A percentile compares a stretch with the other conserved stretches of the same genome.
These are phyloP conservation scores for Amblyraja radiata DNA, from an alignment of 2,797 vertebrate genomes.

Conservation along the genomic window DNA sequence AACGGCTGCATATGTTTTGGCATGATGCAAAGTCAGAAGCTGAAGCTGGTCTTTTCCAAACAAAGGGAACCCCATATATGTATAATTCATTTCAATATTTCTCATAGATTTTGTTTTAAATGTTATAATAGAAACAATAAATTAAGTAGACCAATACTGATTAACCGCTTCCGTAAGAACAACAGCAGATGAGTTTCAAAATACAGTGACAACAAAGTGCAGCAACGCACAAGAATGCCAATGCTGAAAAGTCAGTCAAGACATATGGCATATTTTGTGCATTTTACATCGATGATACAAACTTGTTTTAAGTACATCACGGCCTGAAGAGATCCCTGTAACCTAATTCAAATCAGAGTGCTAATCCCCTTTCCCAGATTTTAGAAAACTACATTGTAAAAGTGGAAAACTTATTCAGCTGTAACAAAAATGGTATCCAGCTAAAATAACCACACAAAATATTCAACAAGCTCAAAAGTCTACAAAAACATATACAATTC, in stretches of 20 bases:
- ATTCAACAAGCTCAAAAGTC: slow-evolving; percentile 8
- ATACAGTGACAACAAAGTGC: not conserved
- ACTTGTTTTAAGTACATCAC: slow-evolving; percentile 5
- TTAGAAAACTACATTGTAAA: not conserved
- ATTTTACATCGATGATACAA: not conserved
- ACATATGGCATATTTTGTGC: not conserved
- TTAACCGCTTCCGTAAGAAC: not conserved
- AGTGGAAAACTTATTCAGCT: not conserved
- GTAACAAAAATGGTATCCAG: not conserved
- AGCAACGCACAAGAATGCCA: slow-evolving; percentile 1
- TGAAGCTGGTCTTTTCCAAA: not conserved
- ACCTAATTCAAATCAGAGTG: slow-evolving; percentile 4
- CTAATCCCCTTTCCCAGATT: not conserved
- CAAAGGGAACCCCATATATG: not conserved
- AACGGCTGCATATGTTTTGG: slow-evolving; percentile 44
- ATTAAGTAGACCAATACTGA: slow-evolving; percentile 9
- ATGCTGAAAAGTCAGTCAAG: not conserved
- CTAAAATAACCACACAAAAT: slow-evolving; percentile 21
- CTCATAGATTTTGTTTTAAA: not conserved
- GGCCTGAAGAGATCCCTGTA: not conserved
- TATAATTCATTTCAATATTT: slow-evolving; percentile 13
- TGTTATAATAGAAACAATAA: slow-evolving; percentile 1
- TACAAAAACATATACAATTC: not conserved
- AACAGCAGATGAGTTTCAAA: not conserved
- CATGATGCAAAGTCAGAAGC: slow-evolving; percentile 30